Evolutionary conservation across 2,888 invertebrate genomes (phyloP).

Genomic region (Norana najaformis): DNA sequence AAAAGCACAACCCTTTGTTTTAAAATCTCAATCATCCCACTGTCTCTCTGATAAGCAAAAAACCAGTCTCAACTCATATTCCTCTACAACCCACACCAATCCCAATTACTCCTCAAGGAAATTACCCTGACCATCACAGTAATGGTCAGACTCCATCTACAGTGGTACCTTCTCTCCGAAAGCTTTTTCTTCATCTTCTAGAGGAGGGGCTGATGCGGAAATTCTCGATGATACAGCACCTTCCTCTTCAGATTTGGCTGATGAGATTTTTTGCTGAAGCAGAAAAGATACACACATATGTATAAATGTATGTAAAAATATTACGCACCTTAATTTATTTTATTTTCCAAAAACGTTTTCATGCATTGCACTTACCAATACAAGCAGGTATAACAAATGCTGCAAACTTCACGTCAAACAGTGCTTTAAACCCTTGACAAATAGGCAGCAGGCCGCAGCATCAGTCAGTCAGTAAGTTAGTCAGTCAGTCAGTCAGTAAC

Average conservation of each 20-base stretch:
- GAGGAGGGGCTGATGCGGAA: constrained; percentile 14
- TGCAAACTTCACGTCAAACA: no score
- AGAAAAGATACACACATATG: neutral
- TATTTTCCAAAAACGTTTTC: no score
- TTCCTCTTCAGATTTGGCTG: neutral
- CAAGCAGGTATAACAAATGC: no score
- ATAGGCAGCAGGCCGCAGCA: no score
- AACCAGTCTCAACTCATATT: neutral
- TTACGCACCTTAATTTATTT: no score
- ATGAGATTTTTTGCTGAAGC: neutral
- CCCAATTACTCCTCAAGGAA: neutral
- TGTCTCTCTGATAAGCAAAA: neutral
- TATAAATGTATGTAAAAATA: neutral
- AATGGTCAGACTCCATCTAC: neutral
- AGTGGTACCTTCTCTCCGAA: constrained; percentile 8
- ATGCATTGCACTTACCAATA: no score
- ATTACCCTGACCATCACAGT: neutral
- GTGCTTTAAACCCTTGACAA: no score
- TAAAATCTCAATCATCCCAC: neutral
- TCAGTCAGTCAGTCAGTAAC: no score
- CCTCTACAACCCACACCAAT: neutral
- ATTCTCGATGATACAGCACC: neutral
- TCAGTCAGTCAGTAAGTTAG: no score
- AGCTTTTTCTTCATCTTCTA: neutral
- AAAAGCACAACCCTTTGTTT: neutral